Evolutionary conservation across 2,888 invertebrate species (phyloP), one percentile per base, ranked within the genome.

Genomic region (Carabus problematicus): DNA sequence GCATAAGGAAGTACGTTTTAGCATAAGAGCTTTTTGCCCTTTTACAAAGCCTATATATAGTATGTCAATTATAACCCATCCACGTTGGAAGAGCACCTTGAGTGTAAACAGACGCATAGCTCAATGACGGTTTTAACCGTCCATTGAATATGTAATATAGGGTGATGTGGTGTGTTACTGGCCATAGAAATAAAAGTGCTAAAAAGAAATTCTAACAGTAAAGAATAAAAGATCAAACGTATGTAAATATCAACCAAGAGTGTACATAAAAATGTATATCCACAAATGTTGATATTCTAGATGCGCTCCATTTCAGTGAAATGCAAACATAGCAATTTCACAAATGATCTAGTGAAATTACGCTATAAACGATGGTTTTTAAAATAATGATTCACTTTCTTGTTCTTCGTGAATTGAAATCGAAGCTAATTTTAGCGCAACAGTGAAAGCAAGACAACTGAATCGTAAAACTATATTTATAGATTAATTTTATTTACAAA

Each of bases 1-100:
- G 29, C 29, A 56, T 40, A 41, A 39, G 56, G 56, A 56, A 56
- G 56, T 56, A 40, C 14, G 14, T 40, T 60, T 45, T 60, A 60
- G 29, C 60, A 49, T 39, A 49, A 61, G 49, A 60, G 43, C 45
- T 42, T 42, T 63, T 54, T 60, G 41, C 14, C 63, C 63, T 19
- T 63, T 63, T 54, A 63, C 16, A 54, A 41, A 63, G 45, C 39
- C 63, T 63, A 63, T 54, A 49, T 63, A 54, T 63, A 63, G 52
- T 18, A 14, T 11, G 11, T 41, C 63, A 63, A 63, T 63, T 63
- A 63, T 63, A 63, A 19, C 63, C 41, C 54, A 42, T 42, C 41
- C 41, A 12, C n/a, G 18, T 16, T 12, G 18, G 19, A 42, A 43
- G 12, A 60, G 45, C 43, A 60, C 19, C 60, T 41, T 54, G n/a